Base-by-base conservation (phyloP, 2,888 invertebrate genomes). In the Anarsia innoxiella region DNA sequence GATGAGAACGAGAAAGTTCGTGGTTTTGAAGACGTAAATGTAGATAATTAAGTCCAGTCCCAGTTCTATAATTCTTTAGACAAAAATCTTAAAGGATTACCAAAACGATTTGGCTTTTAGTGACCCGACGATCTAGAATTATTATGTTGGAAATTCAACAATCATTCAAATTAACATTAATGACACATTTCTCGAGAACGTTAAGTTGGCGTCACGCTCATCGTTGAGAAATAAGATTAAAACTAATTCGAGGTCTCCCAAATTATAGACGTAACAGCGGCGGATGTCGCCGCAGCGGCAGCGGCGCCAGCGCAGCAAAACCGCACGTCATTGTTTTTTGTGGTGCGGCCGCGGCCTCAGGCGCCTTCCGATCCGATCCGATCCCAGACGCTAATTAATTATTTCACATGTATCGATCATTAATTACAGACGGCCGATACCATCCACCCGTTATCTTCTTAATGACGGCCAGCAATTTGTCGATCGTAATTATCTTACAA, bases 251-350 rank as follows among this genome's bases (percentile, higher is more conserved):
- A 75, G 77, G 79, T 79, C 76, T 75, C 58, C 69, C 69, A 84
- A 84, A 84, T 84, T 82, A 84, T 78, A 84, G 80, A 63, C 67
- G 64, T 66, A 68, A 56, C 66, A 57, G 67, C 73, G 67, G 74
- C 76, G 79, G 78, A 75, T 82, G 83, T 78, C 80, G 82, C 72
- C 71, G 36, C 37, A 31, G 63, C 57, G 59, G 66, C 63, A 61
- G 59, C 70, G 78, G 78, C 77, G 80, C 79, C 79, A 60, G 65
- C 71, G 69, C 71, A 73, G 49, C 64, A 49, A 59, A 83, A 84
- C 76, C 76, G 83, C 82, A 75, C 76, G 82, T 84, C 83, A 84
- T 84, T 83, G 82, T 83, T 84, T 84, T 84, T 84, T 84, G 78
- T 82, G 64, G 51, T 60, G 55, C 64, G 60, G 65, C 75, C 75